Conservation (phyloP, 2,113 vertebrate species). For the Falcunculus frontatus region DNA sequence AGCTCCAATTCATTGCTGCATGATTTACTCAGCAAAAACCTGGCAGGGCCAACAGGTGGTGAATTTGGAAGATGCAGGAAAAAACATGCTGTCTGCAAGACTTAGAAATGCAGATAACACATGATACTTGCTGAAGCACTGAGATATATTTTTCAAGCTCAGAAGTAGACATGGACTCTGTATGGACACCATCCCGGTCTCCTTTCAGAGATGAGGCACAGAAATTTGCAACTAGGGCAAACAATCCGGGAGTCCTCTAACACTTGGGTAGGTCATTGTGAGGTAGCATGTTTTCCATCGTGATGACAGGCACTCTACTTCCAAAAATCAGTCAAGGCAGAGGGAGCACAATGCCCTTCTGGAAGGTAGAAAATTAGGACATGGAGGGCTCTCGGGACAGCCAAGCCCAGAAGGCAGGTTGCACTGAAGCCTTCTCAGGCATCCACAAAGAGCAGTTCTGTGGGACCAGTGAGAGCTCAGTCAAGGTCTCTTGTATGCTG, state of each 20-base stretch:
- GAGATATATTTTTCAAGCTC: neutral
- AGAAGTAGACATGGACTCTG: neutral
- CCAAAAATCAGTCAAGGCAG: neutral
- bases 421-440: neutral
- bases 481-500: neutral
- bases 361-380: neutral
- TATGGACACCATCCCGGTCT: neutral
- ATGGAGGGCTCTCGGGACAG: neutral
- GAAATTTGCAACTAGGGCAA: neutral
- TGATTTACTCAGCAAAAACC: neutral
- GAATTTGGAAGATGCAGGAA: neutral
- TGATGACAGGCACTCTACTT: neutral
- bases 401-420: neutral
- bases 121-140: neutral
- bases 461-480: neutral
- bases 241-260: neutral
- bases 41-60: neutral
- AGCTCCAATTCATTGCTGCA: neutral
- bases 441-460: neutral
- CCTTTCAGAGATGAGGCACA: neutral
- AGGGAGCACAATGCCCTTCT: neutral
- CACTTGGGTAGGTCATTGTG: neutral
- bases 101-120: neutral
- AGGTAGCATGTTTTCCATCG: fast-evolving
- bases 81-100: neutral